Conservation (phyloP, 1,140 invertebrate species). For the Adoxophyes honmai region DNA sequence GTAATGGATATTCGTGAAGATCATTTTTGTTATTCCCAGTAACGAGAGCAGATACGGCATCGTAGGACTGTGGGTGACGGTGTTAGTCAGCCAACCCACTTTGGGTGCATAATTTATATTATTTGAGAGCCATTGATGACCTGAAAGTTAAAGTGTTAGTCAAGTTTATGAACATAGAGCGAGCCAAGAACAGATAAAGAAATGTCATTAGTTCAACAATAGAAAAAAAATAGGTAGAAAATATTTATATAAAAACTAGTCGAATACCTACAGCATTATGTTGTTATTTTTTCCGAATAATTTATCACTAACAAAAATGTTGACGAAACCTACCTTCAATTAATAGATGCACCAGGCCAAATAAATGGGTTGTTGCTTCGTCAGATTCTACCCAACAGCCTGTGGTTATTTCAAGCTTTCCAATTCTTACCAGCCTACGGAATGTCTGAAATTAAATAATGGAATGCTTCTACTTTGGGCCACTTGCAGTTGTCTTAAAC, state of each 20-base stretch:
- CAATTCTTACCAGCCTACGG: slow-evolving; percentile 83
- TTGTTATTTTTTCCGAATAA: too few species aligned
- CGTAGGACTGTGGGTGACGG: slow-evolving; percentile 87
- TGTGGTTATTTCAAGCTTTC: slow-evolving; percentile 91
- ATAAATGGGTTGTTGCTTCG: slow-evolving; percentile 92
- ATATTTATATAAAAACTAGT: too few species aligned
- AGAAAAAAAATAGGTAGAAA: too few species aligned
- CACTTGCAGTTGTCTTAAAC: too few species aligned
- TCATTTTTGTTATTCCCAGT: slow-evolving; percentile 81
- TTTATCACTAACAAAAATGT: too few species aligned
- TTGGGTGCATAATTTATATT: slow-evolving; percentile 83
- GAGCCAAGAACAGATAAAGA: not conserved
- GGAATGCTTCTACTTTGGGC: not conserved
- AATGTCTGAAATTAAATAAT: slow-evolving; percentile 67
- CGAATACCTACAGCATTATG: too few species aligned
- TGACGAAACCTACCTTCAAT: slow-evolving; percentile 82
- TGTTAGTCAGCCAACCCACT: slow-evolving; percentile 88
- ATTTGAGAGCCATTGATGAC: slow-evolving; percentile 89
- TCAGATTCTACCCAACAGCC: slow-evolving; percentile 97
- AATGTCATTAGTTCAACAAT: too few species aligned
- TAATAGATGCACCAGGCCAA: slow-evolving; percentile 93
- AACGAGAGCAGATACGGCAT: slow-evolving; percentile 84
- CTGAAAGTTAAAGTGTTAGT: slow-evolving; percentile 60
- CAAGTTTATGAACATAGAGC: not conserved
- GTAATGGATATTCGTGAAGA: slow-evolving; percentile 84